phyloP scores from a whole-genome alignment of 2,797 vertebrate genomes.

The Smutsia gigantea region DNA sequence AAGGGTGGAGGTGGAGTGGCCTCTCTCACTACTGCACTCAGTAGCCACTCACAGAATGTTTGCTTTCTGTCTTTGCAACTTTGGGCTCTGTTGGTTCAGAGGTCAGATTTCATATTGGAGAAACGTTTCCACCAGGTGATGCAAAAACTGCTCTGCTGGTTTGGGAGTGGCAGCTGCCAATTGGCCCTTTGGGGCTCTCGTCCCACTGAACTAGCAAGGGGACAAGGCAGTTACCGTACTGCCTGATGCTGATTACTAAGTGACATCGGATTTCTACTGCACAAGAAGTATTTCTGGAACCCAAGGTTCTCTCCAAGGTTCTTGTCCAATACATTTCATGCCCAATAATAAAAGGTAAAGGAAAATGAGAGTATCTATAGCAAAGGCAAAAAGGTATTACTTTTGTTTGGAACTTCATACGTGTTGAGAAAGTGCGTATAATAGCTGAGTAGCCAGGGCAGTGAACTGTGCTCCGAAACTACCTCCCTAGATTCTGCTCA shows the following conservation, averaged over 20 bases:
- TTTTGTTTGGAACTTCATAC: neutral
- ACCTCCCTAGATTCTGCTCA: neutral
- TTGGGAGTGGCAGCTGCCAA: neutral
- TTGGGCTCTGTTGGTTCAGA: neutral
- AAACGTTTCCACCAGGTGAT: neutral
- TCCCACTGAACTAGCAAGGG: neutral
- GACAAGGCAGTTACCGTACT: neutral
- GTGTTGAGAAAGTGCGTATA: neutral
- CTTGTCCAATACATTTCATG: neutral
- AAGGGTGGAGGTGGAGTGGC: neutral
- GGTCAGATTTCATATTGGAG: neutral
- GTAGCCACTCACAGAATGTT: neutral
- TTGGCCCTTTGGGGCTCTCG: neutral
- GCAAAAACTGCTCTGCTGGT: neutral
- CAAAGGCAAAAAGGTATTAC: neutral
- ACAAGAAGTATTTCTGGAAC: neutral
- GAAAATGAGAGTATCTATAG: neutral
- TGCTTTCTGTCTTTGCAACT: neutral
- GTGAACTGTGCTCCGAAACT: neutral
- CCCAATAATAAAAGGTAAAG: neutral
- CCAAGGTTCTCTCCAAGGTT: neutral
- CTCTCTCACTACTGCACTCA: neutral
- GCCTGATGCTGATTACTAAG: neutral
- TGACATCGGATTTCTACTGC: neutral
- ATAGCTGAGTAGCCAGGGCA: neutral